Evolutionary conservation across 2,797 vertebrate genomes (phyloP).

Genomic region (Atherinosoma microstoma): DNA sequence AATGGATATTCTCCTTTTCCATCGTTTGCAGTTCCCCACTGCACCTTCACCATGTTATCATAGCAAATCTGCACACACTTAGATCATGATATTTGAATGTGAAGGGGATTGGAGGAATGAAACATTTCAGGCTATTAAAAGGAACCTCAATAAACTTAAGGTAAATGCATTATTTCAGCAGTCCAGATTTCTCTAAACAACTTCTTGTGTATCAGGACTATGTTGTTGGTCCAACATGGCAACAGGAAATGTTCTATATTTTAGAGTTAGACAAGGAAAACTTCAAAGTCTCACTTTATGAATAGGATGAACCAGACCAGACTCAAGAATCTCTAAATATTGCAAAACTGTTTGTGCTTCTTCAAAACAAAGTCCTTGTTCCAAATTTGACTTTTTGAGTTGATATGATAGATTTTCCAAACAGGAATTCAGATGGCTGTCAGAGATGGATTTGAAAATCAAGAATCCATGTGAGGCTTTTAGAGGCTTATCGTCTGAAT

Average conservation of each 20-base stretch:
- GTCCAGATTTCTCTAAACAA: constrained; percentile 7
- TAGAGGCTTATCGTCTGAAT: neutral
- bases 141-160: constrained; percentile 19
- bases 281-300: constrained; percentile 40
- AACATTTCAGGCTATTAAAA: constrained; percentile 53
- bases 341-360: constrained; percentile 1
- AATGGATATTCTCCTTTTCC: constrained; percentile 78
- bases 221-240: constrained; percentile 17
- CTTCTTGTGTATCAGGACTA: neutral
- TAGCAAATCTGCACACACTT: constrained; percentile 52
- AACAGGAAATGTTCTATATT: constrained; percentile 29
- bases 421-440: neutral
- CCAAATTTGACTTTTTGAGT: neutral
- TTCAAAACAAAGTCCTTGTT: neutral
- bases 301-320: constrained; percentile 11
- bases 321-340: neutral
- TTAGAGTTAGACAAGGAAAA: neutral
- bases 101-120: constrained; percentile 23
- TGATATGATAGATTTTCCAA: neutral
- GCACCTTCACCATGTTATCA: constrained; percentile 61
- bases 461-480: neutral
- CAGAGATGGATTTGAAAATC: neutral
- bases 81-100: constrained; percentile 52
- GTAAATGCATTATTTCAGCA: neutral
- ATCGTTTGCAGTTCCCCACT: constrained; percentile 47